Base-by-base conservation (phyloP, 2,888 invertebrate species). In the Pedicia rivosa region DNA sequence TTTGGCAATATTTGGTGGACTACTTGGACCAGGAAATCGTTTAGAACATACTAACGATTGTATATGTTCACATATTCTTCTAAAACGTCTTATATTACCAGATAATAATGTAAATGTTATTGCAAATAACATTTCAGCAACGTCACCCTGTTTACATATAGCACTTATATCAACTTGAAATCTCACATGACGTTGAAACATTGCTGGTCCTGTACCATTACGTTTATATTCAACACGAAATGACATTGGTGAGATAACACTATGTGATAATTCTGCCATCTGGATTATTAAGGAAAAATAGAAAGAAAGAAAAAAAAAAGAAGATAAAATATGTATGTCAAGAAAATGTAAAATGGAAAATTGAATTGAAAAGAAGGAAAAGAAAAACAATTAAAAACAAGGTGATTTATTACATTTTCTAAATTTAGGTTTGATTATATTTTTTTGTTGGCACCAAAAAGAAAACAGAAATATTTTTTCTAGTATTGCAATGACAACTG, bases 171-270 rank as follows among this genome's bases (percentile, higher is more conserved):
- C 84, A 44, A 84, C 72, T 71, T 95, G 94, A 66, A 95, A 92
- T 44, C 92, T 70, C 17, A 95, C 92, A 62, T 94, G 94, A 47
- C 95, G 67, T 53, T 94, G 91, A 59, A 95, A 94, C 86, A 95
- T 90, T 42, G 88, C 88, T 15, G 91, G 87, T 37, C 90, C 91
- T 45, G 91, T 86, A 30, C 86, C 83, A 14, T 86, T 91, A 34
- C 97, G 68, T 56, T 92, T 90, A 65, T 97, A 98, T 59, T 98
- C 97, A 40, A 97, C 95, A 37, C 91, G 75, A 66, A 98, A 98
- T 25, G 94, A 92, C 73, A 92, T 92, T 34, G 97, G 94, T 44
- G 92, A 92, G 20, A 91, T 76, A n/a, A 98, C 97, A 53, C 90
- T 95, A 66, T 98, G 98, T 32, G 88, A 90, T 50, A 94, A 61